Evolutionary conservation across 2,797 vertebrate genomes (phyloP).

Genomic region (Parambassis ranga): DNA sequence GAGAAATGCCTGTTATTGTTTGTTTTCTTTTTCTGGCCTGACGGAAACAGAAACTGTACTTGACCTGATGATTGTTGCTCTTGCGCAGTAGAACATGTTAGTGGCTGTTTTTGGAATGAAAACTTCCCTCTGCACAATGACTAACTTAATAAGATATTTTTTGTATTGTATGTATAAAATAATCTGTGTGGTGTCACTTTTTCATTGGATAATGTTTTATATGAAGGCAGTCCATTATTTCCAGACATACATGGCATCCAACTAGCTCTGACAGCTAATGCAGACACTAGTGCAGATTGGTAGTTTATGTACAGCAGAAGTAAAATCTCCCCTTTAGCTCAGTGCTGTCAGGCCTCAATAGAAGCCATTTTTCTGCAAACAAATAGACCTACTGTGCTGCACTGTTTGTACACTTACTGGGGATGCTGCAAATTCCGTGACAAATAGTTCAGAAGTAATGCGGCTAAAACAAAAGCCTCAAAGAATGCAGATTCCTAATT

Average conservation of each 20-base stretch:
- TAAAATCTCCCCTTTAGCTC: conserved; percentile 43
- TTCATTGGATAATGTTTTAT: background rate
- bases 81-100: background rate
- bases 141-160: no score
- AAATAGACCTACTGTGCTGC: conserved; percentile 67
- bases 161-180: no score
- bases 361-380: conserved; percentile 52
- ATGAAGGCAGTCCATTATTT: background rate
- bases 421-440: conserved; percentile 78
- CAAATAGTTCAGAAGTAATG: conserved; percentile 87
- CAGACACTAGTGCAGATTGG: no score
- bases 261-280: conserved; percentile 1
- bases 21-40: conserved; percentile 30
- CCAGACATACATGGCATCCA: no score
- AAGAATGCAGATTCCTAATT: conserved; percentile 78
- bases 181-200: no score
- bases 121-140: no score
- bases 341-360: conserved; percentile 31
- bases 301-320: conserved; percentile 24
- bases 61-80: conserved; percentile 23
- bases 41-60: conserved; percentile 23
- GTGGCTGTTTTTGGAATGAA: background rate
- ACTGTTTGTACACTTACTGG: conserved; percentile 52
- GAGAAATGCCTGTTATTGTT: conserved; percentile 46
- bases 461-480: conserved; percentile 75